Percentiles rank a stretch among this genome's conserved stretches.
These are phyloP conservation scores for Alcis repandata DNA, from an alignment of 2,888 invertebrate genomes.

Conservation along the genomic window DNA sequence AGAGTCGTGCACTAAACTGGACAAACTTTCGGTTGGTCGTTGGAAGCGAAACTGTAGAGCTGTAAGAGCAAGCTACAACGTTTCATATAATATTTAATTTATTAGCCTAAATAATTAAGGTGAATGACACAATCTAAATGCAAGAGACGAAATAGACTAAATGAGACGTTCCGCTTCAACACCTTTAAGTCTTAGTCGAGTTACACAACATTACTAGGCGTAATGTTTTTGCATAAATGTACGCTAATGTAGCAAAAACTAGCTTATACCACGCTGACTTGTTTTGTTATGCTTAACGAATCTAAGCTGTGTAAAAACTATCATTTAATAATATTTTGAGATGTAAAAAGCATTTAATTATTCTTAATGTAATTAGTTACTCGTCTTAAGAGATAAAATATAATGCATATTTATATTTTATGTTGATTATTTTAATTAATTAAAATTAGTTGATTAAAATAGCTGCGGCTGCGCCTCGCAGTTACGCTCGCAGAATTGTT, in stretches of 20 bases:
- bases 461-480: no score
- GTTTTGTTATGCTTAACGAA: slow-evolving; percentile 25
- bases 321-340: not conserved
- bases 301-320: not conserved
- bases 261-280: slow-evolving; percentile 3
- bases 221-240: slow-evolving; percentile 23
- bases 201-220: slow-evolving; percentile 13
- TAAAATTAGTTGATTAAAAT: no score
- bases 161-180: slow-evolving; percentile 16
- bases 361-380: not conserved
- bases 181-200: slow-evolving; percentile 2
- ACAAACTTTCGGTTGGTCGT: not conserved
- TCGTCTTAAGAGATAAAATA: no score
- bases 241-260: slow-evolving; percentile 20
- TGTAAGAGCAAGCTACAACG: not conserved
- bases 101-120: not conserved
- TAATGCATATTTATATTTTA: no score
- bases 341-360: slow-evolving; percentile 17
- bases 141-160: slow-evolving; percentile 15
- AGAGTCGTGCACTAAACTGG: not conserved
- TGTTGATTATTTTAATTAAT: no score
- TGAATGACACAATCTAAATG: slow-evolving; percentile 13
- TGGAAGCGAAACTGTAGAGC: not conserved
- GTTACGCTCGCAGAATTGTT: no score
- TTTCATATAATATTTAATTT: not conserved